Evolutionary conservation across 2,888 invertebrate species (phyloP).

Genomic region (Scaptomyza caliginosa): DNA sequence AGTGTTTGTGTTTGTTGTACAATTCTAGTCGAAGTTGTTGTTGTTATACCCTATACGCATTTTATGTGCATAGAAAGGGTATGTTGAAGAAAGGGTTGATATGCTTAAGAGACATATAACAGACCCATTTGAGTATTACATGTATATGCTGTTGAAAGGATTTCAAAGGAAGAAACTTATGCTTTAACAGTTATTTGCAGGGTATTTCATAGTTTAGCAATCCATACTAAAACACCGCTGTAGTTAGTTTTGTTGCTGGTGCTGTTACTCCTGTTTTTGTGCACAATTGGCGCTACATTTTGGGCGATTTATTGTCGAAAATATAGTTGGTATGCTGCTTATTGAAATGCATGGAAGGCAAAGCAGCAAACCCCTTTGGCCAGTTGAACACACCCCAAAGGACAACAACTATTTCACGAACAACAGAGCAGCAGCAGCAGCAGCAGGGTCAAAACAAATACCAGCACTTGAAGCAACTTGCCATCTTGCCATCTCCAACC

Average conservation of each 20-base stretch:
- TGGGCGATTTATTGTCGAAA: constrained; percentile 63
- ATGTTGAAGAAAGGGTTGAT: too few relatives aligned
- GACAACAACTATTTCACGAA: constrained; percentile 22
- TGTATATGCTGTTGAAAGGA: too few relatives aligned
- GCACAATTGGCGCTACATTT: constrained; percentile 56
- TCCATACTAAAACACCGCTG: not conserved
- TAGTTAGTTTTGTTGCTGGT: constrained; percentile 1
- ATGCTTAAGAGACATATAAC: too few relatives aligned
- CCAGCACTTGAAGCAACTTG: constrained; percentile 35
- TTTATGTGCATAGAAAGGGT: not conserved
- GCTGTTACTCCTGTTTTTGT: constrained; percentile 20
- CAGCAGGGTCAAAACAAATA: constrained; percentile 64
- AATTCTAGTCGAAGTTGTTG: constrained; percentile 1
- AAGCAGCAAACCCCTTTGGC: constrained; percentile 29
- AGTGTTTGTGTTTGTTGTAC: constrained; percentile 12
- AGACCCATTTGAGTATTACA: too few relatives aligned
- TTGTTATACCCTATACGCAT: constrained; percentile 6
- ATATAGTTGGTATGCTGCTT: constrained; percentile 63
- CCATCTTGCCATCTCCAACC: constrained; percentile 22
- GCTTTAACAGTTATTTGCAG: not conserved
- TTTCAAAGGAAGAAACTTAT: too few relatives aligned
- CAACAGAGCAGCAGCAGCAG: constrained; percentile 34
- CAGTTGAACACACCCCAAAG: constrained; percentile 1
- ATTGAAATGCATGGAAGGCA: constrained; percentile 70
- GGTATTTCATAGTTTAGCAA: not conserved